These are phyloP conservation scores for Drosophila greeni DNA, from an alignment of 2,888 invertebrate genomes.

Conservation along the genomic window DNA sequence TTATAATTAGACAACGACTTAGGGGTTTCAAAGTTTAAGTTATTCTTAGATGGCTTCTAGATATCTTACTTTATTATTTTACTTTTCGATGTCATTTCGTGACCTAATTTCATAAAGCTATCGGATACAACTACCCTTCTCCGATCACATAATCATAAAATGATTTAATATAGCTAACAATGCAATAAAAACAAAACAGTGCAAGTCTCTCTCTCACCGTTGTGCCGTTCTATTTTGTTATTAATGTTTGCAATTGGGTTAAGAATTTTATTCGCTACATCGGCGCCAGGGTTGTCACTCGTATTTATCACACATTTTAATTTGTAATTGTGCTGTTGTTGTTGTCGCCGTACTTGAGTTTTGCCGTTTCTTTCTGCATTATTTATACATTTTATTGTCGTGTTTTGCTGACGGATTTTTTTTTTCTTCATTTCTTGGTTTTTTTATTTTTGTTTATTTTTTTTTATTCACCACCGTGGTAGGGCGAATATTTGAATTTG, in stretches of 20 bases:
- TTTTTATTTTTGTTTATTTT: constrained; percentile 25
- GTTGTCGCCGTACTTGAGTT: constrained; percentile 46
- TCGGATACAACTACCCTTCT: constrained; percentile 3
- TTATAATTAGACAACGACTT: too few species aligned
- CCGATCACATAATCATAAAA: constrained; percentile 16
- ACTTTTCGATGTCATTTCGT: not conserved
- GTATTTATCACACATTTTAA: constrained; percentile 48
- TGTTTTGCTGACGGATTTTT: constrained; percentile 53
- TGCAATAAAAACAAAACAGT: not conserved
- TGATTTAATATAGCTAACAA: constrained; percentile 20
- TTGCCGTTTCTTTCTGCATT: constrained; percentile 51
- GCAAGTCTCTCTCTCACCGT: not conserved
- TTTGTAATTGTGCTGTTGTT: constrained; percentile 55
- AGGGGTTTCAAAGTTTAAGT: too few species aligned
- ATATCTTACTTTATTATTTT: not conserved
- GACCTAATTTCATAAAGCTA: constrained; percentile 11
- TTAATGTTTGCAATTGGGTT: constrained; percentile 63
- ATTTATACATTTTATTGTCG: constrained; percentile 56
- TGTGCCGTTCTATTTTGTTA: constrained; percentile 25
- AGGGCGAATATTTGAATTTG: constrained; percentile 41
- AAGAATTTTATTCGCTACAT: constrained; percentile 30
- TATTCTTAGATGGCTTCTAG: too few species aligned
- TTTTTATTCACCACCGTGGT: constrained; percentile 23
- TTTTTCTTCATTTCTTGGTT: constrained; percentile 25
- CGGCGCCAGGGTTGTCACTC: constrained; percentile 26